These are phyloP conservation scores for Enteromius radiatus DNA, from an alignment of 2,797 vertebrate genomes.

Conservation along the genomic window DNA sequence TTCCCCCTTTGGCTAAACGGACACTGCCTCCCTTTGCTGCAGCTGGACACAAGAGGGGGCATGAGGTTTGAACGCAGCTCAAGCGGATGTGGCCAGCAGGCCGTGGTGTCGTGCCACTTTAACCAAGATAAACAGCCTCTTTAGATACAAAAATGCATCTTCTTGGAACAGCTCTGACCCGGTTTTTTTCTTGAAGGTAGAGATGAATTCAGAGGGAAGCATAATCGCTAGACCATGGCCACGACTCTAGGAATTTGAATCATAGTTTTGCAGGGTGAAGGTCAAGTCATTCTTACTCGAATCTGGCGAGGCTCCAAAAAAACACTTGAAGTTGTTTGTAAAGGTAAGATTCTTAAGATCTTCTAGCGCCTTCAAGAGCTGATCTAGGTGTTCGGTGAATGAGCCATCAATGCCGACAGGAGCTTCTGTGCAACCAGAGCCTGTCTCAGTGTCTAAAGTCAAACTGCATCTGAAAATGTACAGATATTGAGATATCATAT, in stretches of 20 bases:
- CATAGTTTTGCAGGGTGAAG: not conserved
- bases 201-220: not conserved
- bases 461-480: not conserved
- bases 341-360: not conserved
- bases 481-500: not conserved
- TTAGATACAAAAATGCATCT: conserved; percentile 6
- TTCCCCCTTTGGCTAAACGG: not conserved
- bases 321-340: not conserved
- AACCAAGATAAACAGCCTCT: conserved; percentile 28
- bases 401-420: not conserved
- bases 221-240: not conserved
- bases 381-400: not conserved
- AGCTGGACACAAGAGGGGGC: conserved; percentile 37
- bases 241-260: not conserved
- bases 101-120: not conserved
- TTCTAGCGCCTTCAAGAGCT: not conserved
- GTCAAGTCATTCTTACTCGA: not conserved
- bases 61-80: conserved; percentile 22
- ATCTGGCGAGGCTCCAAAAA: not conserved
- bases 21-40: conserved; percentile 15
- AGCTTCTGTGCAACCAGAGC: not conserved
- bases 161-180: not conserved
- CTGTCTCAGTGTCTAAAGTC: not conserved
- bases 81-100: not conserved
- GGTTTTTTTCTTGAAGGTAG: conserved; percentile 6